Percentiles rank a stretch among this genome's conserved stretches.
phyloP scores from a whole-genome alignment of 2,797 vertebrate genomes.

The Galagoides demidoff region DNA sequence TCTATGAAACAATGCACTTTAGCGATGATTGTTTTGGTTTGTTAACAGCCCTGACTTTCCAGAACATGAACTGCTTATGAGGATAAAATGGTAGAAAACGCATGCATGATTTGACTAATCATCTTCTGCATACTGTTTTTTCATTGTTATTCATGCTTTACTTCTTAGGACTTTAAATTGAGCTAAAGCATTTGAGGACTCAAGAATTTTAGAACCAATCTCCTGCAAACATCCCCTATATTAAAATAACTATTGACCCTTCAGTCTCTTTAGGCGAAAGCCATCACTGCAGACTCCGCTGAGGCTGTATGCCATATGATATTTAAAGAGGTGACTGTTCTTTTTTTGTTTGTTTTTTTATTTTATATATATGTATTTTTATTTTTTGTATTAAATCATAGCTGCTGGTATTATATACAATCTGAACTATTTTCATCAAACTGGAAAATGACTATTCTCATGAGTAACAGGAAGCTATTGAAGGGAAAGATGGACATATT shows the following conservation, averaged over 20 bases:
- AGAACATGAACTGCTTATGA: conserved; percentile 3
- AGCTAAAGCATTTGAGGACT: neutral
- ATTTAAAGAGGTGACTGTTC: neutral
- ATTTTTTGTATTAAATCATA: too few relatives aligned
- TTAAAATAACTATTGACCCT: neutral
- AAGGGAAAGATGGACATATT: neutral
- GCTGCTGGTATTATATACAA: too few relatives aligned
- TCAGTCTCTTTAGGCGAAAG: neutral
- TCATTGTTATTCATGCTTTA: neutral
- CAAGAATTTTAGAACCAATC: neutral
- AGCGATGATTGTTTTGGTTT: neutral
- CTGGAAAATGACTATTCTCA: neutral
- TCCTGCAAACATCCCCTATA: neutral
- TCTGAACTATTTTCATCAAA: too few relatives aligned
- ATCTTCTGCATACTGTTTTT: neutral
- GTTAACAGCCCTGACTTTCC: neutral
- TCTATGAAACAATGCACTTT: conserved; percentile 32
- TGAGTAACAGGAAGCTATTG: neutral
- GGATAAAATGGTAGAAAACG: conserved; percentile 20
- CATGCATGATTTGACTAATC: neutral
- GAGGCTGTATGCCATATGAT: too few relatives aligned
- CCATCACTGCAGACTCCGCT: neutral
- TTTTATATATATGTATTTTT: too few relatives aligned
- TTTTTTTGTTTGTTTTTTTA: neutral
- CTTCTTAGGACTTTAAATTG: neutral